A percentile compares a stretch with the other conserved stretches of the same genome.
These are phyloP conservation scores for Liparis tanakae DNA, from an alignment of 2,797 vertebrate genomes.

Conservation along the genomic window DNA sequence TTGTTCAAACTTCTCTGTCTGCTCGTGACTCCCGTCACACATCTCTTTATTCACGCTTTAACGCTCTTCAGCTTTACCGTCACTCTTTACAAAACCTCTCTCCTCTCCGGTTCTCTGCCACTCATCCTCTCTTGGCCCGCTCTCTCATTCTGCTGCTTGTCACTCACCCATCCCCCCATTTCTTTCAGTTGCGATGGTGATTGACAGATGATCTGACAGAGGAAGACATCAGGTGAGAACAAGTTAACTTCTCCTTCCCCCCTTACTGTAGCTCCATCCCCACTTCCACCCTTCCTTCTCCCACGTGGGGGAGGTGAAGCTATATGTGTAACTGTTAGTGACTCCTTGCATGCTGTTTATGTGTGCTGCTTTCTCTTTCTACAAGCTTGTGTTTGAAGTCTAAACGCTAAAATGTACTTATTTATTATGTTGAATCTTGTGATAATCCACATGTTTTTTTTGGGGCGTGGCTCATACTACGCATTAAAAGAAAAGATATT, in stretches of 20 bases:
- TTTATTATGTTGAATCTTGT: not conserved
- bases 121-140: slow-evolving; percentile 34
- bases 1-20: slow-evolving; percentile 40
- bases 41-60: slow-evolving; percentile 61
- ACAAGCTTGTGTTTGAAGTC: not conserved
- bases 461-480: no score
- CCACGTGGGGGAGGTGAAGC: no score
- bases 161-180: slow-evolving; percentile 55
- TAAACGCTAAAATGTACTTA: not conserved
- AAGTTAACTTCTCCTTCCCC: slow-evolving; percentile 52
- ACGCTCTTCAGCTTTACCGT: slow-evolving; percentile 47
- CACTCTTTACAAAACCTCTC: slow-evolving; percentile 35
- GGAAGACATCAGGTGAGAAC: slow-evolving; percentile 82
- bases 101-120: slow-evolving; percentile 45
- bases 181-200: slow-evolving; percentile 76
- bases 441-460: not conserved
- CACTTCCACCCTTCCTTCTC: no score
- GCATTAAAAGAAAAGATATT: no score
- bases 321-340: no score
- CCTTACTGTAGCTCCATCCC: slow-evolving; percentile 5
- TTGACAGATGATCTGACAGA: slow-evolving; percentile 84
- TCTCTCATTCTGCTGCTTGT: slow-evolving; percentile 47
- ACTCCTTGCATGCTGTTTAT: not conserved
- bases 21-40: slow-evolving; percentile 35
- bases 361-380: slow-evolving; percentile 48